Evolutionary conservation across 2,113 vertebrate genomes (phyloP), one percentile per base, ranked within the genome.

Genomic region (Hymenochirus boettgeri): DNA sequence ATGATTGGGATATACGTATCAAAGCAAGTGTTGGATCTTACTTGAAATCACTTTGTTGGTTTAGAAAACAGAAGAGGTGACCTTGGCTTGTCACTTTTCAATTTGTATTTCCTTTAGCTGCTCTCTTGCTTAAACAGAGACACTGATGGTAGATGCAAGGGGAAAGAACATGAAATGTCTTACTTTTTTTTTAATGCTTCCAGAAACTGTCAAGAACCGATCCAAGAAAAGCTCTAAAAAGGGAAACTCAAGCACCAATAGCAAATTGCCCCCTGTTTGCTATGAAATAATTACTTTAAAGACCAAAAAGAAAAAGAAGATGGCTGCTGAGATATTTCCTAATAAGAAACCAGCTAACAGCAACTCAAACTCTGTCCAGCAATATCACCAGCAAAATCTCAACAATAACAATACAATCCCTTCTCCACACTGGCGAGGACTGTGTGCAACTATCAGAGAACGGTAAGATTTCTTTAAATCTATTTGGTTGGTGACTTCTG

Each of bases 91-190:
- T 80, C 80, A 37, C 72, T 84, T 77, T 80, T 81, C 39, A 77
- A 17, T 73, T 48, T 70, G 70, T 75, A 64, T 75, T 77, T 71
- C 64, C 76, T 87, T 84, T 75, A 78, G 85, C 89, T 90, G 82
- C 83, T 75, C 82, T 61, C 70, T 76, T 80, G 27, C 66, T 88
- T 91, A 89, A 87, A 86, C 84, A 76, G 84, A 85, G 82, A 90
- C 80, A 93, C 95, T 94, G 93, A 98, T 97, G 95, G 95, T 98
- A 86, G 95, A 97, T 96, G 93, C 94, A 87, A 96, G 96, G 84
- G 93, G 89, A 86, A 91, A 93, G 92, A 98, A 96, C 91, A 98
- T 98, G 96, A 98, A 97, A 96, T 98, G 96, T 93, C 89, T 98
- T 83, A 97, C 96, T 81, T 98, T 98, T 88, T 95, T 98, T 80